These are phyloP conservation scores for Myotis myotis DNA, from an alignment of 2,797 vertebrate species.

Conservation along the genomic window DNA sequence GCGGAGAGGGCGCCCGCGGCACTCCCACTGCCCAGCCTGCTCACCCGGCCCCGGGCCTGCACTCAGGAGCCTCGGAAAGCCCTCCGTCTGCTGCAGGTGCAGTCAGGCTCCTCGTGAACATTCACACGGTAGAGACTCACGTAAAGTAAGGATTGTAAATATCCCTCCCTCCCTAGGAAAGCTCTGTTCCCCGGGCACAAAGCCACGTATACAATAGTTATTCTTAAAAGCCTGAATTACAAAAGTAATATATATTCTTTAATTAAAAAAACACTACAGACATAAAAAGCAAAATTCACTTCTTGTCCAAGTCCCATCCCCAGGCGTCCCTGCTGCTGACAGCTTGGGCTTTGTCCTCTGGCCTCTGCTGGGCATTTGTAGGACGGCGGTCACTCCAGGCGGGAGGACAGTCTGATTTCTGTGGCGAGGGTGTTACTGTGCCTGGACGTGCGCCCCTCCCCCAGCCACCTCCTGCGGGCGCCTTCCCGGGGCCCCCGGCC, in stretches of 20 bases:
- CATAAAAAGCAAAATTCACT: neutral
- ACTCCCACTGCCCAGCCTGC: neutral
- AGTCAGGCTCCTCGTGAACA: neutral
- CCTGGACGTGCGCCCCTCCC: rapidly evolving
- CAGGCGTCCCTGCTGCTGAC: neutral
- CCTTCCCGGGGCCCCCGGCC: rapidly evolving
- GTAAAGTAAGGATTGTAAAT: neutral
- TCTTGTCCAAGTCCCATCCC: neutral
- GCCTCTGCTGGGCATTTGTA: neutral
- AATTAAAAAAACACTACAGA: neutral
- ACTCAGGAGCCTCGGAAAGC: neutral
- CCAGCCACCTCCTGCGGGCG: rapidly evolving
- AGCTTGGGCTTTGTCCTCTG: neutral
- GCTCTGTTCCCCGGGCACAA: neutral
- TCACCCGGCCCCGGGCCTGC: neutral
- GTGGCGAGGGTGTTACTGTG: too few relatives aligned
- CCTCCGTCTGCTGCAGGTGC: neutral
- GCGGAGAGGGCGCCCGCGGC: neutral
- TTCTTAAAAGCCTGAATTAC: neutral
- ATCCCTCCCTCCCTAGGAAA: neutral
- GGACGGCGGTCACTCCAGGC: neutral
- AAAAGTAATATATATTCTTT: neutral
- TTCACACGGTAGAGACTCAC: neutral
- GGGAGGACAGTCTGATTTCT: rapidly evolving
- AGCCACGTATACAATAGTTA: neutral